phyloP scores from a whole-genome alignment of 2,113 vertebrate genomes.

The Takifugu bimaculatus region DNA sequence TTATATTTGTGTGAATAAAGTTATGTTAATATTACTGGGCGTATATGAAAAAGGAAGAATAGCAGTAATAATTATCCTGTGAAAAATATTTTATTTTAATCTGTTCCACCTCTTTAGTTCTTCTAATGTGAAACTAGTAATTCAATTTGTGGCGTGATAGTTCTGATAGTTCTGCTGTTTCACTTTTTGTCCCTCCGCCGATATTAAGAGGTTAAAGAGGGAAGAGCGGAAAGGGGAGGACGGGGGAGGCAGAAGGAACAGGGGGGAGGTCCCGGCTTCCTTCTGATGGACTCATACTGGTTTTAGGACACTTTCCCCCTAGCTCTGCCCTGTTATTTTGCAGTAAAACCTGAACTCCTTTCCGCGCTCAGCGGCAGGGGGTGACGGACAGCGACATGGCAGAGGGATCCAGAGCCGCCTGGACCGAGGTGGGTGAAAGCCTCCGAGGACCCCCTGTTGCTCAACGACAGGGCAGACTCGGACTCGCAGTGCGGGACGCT shows the following conservation, averaged over 20 bases:
- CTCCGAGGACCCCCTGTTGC: constrained; percentile 21
- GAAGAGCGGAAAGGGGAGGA: constrained; percentile 16
- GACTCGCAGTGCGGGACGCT: not conserved
- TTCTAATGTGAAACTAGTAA: not conserved
- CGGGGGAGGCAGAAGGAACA: constrained; percentile 9
- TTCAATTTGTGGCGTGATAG: too few relatives aligned
- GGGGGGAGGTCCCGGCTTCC: constrained; percentile 20
- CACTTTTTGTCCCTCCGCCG: not conserved
- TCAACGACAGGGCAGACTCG: constrained; percentile 36
- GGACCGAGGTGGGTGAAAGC: constrained; percentile 27
- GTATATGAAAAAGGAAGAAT: too few relatives aligned
- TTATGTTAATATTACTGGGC: too few relatives aligned
- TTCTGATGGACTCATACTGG: constrained; percentile 4
- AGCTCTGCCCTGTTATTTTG: not conserved
- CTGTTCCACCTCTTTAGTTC: too few relatives aligned
- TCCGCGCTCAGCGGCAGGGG: not conserved
- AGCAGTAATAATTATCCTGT: too few relatives aligned
- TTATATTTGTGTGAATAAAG: too few relatives aligned
- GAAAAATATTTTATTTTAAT: too few relatives aligned
- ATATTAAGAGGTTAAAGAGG: constrained; percentile 30
- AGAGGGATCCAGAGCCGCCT: constrained; percentile 27
- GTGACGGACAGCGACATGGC: constrained; percentile 28
- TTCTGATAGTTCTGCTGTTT: not conserved
- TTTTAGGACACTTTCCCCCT: not conserved
- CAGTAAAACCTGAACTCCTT: not conserved